Base-by-base conservation (phyloP, 1,140 invertebrate species). In the Teleopsis dalmanni region DNA sequence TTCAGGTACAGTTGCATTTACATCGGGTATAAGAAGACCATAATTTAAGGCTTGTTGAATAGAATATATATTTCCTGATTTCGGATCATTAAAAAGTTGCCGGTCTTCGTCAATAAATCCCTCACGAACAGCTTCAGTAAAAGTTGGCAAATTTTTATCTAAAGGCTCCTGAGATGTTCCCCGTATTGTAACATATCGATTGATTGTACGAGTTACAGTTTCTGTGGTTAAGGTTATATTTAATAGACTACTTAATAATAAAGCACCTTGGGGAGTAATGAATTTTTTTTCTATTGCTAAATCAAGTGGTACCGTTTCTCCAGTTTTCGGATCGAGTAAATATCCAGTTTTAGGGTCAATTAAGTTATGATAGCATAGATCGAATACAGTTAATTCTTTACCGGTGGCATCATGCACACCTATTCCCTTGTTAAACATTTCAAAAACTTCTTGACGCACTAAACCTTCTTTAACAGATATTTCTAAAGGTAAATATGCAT, bases 261-360 rank as follows among this genome's bases (percentile, higher is more conserved):
- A 82, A 35, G 88, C 89, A 42, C 91, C 90, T 69, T 93, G 85
- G 3, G 84, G 80, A 8, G 88, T 86, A 11, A 95, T 88, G 43
- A 92, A 75, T 61, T 86, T 84, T 31, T 83, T 78, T 65, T 87
- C 82, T 43, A 96, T 85, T 27, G 91, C 91, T 63, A 88, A 83
- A 58, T 91, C 84, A 38, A 94, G 79, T 55, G 87, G 84, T 57
- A 96, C 76, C 54, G 83, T 77, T 68, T 83, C 82, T 54, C 83
- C 83, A 21, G 80, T 85, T 56, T 78, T 76, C 5, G 83, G 78
- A 71, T 98, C 88, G 41, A 88, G 72, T 37, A 97, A 73, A 63
- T 91, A 82, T 10, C 92, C 94, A 26, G 84, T 85, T 65, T 84
- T 85, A 8, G 91, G 83, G 71, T 96, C 88, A 18, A 98, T 75